A percentile compares a stretch with the other conserved stretches of the same genome.
Evolutionary conservation across 1,140 invertebrate species (phyloP).

Genomic region (Microplitis mediator): DNA sequence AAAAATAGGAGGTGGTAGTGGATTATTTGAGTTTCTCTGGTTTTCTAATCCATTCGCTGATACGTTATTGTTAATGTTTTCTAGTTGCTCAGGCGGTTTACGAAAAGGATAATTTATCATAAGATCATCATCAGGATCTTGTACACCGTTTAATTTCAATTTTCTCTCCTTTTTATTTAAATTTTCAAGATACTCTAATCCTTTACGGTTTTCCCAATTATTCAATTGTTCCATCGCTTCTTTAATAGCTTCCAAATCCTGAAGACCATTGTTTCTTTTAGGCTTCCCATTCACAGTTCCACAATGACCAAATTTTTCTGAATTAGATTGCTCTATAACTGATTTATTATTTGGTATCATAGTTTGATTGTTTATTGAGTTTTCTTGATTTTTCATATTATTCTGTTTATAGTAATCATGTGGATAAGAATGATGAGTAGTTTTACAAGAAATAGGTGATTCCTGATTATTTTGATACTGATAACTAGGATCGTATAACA

Average conservation of each 20-base stretch:
- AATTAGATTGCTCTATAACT: not conserved
- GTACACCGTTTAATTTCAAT: constrained; percentile 42
- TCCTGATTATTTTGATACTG: too few species aligned
- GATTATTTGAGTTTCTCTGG: constrained; percentile 41
- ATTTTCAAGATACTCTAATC: constrained; percentile 34
- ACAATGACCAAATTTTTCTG: not conserved
- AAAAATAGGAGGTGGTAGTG: constrained; percentile 12
- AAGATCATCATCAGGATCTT: constrained; percentile 32
- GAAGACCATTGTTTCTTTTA: constrained; percentile 52
- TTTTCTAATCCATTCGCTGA: constrained; percentile 48
- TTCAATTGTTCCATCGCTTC: constrained; percentile 32
- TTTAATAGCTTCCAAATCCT: constrained; percentile 38
- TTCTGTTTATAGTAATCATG: too few species aligned
- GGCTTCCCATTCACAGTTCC: constrained; percentile 2
- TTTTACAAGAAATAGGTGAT: too few species aligned
- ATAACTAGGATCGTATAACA: too few species aligned
- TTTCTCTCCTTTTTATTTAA: constrained; percentile 24
- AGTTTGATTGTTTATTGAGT: too few species aligned
- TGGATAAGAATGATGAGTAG: too few species aligned
- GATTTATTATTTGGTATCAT: too few species aligned
- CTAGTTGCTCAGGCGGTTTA: not conserved
- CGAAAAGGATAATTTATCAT: not conserved
- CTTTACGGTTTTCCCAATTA: constrained; percentile 22
- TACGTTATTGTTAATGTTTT: constrained; percentile 9
- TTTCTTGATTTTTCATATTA: too few species aligned